A percentile compares a stretch with the other conserved stretches of the same genome.
Conservation (phyloP, 2,113 vertebrate species). For the Poeciliopsis retropinna region DNA sequence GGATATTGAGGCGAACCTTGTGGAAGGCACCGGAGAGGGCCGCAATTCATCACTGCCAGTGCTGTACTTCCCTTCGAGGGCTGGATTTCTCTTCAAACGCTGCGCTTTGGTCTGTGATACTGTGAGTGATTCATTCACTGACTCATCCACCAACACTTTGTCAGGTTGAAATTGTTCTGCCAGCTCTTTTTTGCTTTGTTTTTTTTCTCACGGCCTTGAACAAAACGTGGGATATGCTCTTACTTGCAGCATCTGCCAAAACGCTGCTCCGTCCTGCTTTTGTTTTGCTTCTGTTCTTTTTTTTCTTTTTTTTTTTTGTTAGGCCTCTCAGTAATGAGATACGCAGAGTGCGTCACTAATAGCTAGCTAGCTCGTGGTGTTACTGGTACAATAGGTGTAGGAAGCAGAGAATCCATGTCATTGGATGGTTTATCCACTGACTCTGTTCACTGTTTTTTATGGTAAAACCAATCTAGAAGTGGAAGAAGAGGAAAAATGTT, state of each 20-base stretch:
- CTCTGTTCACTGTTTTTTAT: background rate
- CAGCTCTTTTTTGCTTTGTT: constrained; percentile 44
- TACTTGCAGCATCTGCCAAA: constrained; percentile 56
- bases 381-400: constrained; percentile 19
- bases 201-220: constrained; percentile 53
- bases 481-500: background rate
- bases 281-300: constrained; percentile 38
- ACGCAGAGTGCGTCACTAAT: constrained; percentile 16
- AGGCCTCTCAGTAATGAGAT: constrained; percentile 39
- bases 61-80: constrained; percentile 34
- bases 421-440: background rate
- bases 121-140: constrained; percentile 62
- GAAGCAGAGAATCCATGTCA: constrained; percentile 22
- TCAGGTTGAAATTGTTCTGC: constrained; percentile 67
- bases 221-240: constrained; percentile 46
- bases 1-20: constrained; percentile 63
- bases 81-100: constrained; percentile 47
- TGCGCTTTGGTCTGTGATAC: constrained; percentile 57
- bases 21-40: constrained; percentile 47
- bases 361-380: constrained; percentile 14
- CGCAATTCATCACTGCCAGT: constrained; percentile 59
- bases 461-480: background rate
- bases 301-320: background rate
- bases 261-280: constrained; percentile 43
- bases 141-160: constrained; percentile 66